phyloP scores from a whole-genome alignment of 1,140 invertebrate genomes.

The Drosophila littoralis region DNA sequence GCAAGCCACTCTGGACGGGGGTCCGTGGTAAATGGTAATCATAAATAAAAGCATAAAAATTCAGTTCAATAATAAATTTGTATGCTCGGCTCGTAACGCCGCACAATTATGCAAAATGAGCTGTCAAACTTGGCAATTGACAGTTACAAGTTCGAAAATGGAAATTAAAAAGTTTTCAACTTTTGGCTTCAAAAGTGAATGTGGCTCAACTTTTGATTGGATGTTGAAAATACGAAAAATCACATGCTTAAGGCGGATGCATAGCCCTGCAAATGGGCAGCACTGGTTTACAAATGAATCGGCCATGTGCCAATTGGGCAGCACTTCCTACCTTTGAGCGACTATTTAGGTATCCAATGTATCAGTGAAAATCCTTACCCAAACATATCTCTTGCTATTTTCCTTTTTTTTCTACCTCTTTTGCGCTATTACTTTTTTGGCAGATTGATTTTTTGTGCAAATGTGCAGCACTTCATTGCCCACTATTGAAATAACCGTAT shows the following conservation, averaged over 20 bases:
- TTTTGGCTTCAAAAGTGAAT: slow-evolving; percentile 4
- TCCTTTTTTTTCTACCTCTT: too few species aligned
- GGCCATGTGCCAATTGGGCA: too few species aligned
- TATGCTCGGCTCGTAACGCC: slow-evolving; percentile 58
- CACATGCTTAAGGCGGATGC: not conserved
- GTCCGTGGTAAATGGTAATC: slow-evolving; percentile 48
- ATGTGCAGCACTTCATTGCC: too few species aligned
- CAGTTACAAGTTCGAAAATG: slow-evolving; percentile 47
- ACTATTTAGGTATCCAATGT: too few species aligned
- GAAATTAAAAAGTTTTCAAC: slow-evolving; percentile 36
- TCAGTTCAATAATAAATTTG: slow-evolving; percentile 79
- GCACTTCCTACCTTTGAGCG: too few species aligned
- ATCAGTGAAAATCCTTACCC: too few species aligned
- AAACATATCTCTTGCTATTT: too few species aligned
- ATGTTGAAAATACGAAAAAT: not conserved
- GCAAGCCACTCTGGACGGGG: not conserved
- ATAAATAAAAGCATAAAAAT: slow-evolving; percentile 83
- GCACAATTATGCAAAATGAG: slow-evolving; percentile 80
- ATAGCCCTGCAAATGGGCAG: too few species aligned
- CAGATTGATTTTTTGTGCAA: too few species aligned
- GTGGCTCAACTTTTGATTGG: not conserved
- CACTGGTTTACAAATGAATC: not conserved
- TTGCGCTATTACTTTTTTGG: too few species aligned
- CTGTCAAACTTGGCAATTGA: slow-evolving; percentile 70
- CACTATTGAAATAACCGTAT: too few species aligned